These are phyloP conservation scores for Oxygymnocypris stewartii DNA, from an alignment of 2,113 vertebrate species.

Conservation along the genomic window DNA sequence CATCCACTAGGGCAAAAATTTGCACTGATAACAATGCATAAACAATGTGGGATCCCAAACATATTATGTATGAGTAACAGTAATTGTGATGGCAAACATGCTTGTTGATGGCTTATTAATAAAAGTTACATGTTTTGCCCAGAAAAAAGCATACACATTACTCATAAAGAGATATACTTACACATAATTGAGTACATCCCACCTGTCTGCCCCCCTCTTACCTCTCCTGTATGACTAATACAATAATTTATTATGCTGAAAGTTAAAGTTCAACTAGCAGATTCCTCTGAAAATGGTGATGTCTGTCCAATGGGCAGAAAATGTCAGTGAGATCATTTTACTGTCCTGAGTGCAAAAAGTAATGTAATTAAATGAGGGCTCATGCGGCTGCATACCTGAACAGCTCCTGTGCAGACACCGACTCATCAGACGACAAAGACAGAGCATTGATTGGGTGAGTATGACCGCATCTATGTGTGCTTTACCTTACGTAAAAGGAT, in stretches of 20 bases:
- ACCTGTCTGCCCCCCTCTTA: background rate
- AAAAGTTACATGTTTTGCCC: background rate
- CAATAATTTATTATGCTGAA: slow-evolving; percentile 27
- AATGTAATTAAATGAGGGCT: background rate
- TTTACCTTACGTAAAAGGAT: background rate
- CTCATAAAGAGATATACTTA: background rate
- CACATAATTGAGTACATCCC: background rate
- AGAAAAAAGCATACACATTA: background rate
- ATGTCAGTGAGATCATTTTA: slow-evolving; percentile 32
- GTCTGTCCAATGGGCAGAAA: background rate
- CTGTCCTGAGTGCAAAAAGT: background rate
- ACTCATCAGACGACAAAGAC: background rate
- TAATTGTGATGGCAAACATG: background rate
- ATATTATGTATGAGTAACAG: background rate
- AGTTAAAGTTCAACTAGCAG: slow-evolving; percentile 10
- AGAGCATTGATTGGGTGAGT: background rate
- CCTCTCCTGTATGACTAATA: slow-evolving; percentile 1
- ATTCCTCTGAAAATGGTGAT: background rate
- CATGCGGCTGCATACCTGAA: background rate
- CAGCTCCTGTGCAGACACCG: background rate
- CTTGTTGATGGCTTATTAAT: background rate
- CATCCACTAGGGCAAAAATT: background rate
- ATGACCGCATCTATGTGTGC: background rate
- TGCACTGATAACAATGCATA: background rate
- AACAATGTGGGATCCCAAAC: background rate